Evolutionary conservation across 1,140 invertebrate species (phyloP), one percentile per base, ranked within the genome.

Genomic region (Drosophila parabipectinata): DNA sequence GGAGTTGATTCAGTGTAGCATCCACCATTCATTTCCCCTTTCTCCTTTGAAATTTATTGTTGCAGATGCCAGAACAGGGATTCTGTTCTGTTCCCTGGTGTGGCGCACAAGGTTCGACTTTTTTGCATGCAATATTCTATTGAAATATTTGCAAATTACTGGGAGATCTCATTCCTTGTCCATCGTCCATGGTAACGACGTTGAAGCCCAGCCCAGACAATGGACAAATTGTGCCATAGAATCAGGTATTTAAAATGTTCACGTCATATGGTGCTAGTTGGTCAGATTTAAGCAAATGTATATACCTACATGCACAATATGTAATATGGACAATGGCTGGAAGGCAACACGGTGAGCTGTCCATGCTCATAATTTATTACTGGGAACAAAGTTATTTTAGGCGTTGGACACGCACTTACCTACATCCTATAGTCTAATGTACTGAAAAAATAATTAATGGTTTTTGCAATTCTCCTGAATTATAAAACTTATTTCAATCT

Each of bases 111-210:
- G 80, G 76, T 79, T 74, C 69, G 57, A 68, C 60, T 54, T 52
- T 50, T 66, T 79, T 68, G 41, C 64, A 82, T 75, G 48, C 60
- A 64, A 79, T 82, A 76, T 82, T 79, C 84, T 72, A 89, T 88
- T 88, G 83, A 88, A 89, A 88, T 88, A 88, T 88, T 88, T 79
- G 79, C 84, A 88, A 88, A 88, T 88, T 88, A 89, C 83, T 77
- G 41, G 56, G 62, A 73, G 68, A 41, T 10, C 44, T 51, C 58
- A 52, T 21, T 10, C 34, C 54, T 51, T 41, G 18, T 26, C 18
- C 6, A 9, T 48, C 57, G 60, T 30, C 57, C 58, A 28, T 64
- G 66, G 41, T 39, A 61, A 71, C 52, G 66, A 68, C 47, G 47
- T 66, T 78, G 82, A 79, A 63, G 80, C 55, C 67, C 39, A 47